Evolutionary conservation across 2,113 vertebrate species (phyloP).

Genomic region (Dunckerocampus dactyliophorus): DNA sequence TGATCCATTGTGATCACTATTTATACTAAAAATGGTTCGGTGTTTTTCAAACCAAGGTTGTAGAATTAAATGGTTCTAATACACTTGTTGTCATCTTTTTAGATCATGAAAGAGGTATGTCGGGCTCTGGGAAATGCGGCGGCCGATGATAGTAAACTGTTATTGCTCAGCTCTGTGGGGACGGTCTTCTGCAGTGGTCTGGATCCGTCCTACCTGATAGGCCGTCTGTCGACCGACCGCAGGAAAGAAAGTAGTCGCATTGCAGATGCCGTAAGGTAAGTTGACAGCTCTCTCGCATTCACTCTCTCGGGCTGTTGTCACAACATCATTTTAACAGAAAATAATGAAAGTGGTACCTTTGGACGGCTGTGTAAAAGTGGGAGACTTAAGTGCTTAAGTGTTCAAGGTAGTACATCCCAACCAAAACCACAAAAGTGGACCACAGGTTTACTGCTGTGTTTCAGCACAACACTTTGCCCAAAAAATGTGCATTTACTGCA

Average conservation of each 20-base stretch:
- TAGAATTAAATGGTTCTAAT: neutral
- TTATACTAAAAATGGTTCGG: too few relatives aligned
- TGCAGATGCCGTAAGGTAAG: conserved; percentile 91
- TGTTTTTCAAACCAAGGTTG: too few relatives aligned
- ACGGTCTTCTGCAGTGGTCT: conserved; percentile 95
- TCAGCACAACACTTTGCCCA: too few relatives aligned
- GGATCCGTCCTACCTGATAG: conserved; percentile 94
- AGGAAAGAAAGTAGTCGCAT: conserved; percentile 96
- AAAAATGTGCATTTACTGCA: too few relatives aligned
- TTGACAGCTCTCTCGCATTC: conserved; percentile 7
- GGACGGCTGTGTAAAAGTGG: too few relatives aligned
- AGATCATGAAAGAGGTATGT: conserved; percentile 98
- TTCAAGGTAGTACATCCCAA: too few relatives aligned
- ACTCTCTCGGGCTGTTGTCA: neutral
- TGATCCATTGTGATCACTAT: too few relatives aligned
- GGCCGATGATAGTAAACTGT: conserved; percentile 90
- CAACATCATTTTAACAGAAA: too few relatives aligned
- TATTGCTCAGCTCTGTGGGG: conserved; percentile 92
- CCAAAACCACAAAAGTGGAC: too few relatives aligned
- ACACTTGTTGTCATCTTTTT: conserved; percentile 18
- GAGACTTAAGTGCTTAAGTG: too few relatives aligned
- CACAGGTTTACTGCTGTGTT: too few relatives aligned
- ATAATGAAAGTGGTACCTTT: too few relatives aligned
- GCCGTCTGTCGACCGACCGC: conserved; percentile 90
- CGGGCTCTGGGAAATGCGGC: conserved; percentile 90